Base-by-base conservation (phyloP, 2,113 vertebrate genomes). In the Burhinus oedicnemus region DNA sequence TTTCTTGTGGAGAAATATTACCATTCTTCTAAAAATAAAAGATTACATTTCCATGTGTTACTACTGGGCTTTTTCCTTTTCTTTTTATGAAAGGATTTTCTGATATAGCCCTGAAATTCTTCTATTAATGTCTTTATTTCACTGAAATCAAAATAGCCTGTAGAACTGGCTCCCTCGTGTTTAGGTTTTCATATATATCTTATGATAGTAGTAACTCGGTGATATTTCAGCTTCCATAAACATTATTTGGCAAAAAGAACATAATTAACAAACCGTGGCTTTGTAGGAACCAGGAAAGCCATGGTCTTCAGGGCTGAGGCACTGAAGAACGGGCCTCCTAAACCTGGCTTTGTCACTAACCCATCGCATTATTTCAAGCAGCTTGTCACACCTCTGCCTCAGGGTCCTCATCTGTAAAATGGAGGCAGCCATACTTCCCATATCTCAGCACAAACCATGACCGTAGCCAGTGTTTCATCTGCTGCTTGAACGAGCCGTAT, bases 1-100 rank as follows among this genome's bases (percentile, higher is more conserved):
- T 89, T 97, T 84, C 72, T 77, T 93, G 42, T 15, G 45, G 61
- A 92, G 74, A 97, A 97, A 95, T 87, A 97, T 95, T 79, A 49
- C 68, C 29, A 16, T 94, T 90, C 57, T 90, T 91, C 70, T 93
- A 87, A 95, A 96, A 94, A 90, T 42, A 95, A 93, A 90, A 74
- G 6, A 62, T 69, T 70, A 42, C 13, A 4, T 64, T 96, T 90
- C 80, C 45, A 11, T 47, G 54, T 87, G 42, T 81, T 79, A 45
- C 27, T 72, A 32, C n/a, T 30, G 30, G 15, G 16, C 25, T 91
- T 93, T 57, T 77, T 84, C 29, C 23, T 92, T 70, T 92, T 78
- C 60, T 91, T 83, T 25, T 25, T 69, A 9, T 40, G 32, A 74
- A 86, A 80, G 8, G 12, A 75, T 76, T 71, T 85, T 69, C 66